Evolutionary conservation across 1,140 invertebrate species (phyloP).

Genomic region (Drosophila guanche): DNA sequence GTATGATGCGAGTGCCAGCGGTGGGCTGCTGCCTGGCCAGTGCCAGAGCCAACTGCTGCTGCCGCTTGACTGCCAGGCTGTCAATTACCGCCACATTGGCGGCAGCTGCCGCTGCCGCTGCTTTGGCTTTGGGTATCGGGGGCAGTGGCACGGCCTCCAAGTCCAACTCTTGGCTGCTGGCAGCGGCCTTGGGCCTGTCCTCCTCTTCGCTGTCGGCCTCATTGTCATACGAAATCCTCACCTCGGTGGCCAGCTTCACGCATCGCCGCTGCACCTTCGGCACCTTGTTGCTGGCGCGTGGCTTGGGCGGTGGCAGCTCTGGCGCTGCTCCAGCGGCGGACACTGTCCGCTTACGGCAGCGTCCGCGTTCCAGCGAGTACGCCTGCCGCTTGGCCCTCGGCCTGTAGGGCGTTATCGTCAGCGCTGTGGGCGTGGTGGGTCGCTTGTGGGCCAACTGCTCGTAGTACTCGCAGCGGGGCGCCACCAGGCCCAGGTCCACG

Average conservation of each 20-base stretch:
- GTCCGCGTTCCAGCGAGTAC: conserved; percentile 68
- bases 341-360: conserved; percentile 40
- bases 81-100: conserved; percentile 49
- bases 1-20: conserved; percentile 47
- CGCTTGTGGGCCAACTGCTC: conserved; percentile 62
- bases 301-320: conserved; percentile 72
- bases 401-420: conserved; percentile 25
- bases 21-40: conserved; percentile 41
- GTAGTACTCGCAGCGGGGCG: conserved; percentile 72
- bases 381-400: conserved; percentile 60
- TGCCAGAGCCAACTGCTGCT: conserved; percentile 69
- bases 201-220: conserved; percentile 71
- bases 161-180: conserved; percentile 46
- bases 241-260: conserved; percentile 76
- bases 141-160: conserved; percentile 69
- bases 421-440: conserved; percentile 13
- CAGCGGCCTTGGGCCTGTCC: conserved; percentile 28
- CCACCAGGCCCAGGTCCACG: conserved; percentile 70
- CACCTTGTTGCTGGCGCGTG: conserved; percentile 24
- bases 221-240: conserved; percentile 71
- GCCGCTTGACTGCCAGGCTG: conserved; percentile 70
- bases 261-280: conserved; percentile 67
- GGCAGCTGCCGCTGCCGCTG: conserved; percentile 43
- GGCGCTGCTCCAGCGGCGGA: conserved; percentile 27
- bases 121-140: conserved; percentile 18